A percentile compares a stretch with the other conserved stretches of the same genome.
Conservation (phyloP, 2,797 vertebrate species). For the Poecilia velifera region DNA sequence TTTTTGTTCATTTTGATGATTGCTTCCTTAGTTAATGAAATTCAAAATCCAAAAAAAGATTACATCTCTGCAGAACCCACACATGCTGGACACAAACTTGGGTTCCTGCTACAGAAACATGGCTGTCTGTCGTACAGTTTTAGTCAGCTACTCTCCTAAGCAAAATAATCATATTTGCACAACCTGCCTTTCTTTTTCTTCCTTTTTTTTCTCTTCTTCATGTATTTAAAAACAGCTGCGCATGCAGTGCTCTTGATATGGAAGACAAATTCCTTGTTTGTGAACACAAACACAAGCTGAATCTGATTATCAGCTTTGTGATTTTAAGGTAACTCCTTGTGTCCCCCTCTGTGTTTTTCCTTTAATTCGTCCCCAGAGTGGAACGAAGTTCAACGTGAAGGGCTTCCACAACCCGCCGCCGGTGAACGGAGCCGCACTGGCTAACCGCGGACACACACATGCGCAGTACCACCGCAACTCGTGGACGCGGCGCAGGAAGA, state of each 20-base stretch:
- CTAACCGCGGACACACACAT: constrained; percentile 81
- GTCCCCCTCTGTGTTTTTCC: not conserved
- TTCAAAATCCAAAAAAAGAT: not conserved
- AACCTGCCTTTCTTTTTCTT: not conserved
- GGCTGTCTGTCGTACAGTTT: not conserved
- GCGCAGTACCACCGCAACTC: constrained; percentile 91
- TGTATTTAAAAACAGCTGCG: not conserved
- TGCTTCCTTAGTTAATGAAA: not conserved
- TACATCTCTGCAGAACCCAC: not conserved
- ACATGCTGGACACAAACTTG: not conserved
- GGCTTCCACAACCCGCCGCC: constrained; percentile 86
- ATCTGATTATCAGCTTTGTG: not conserved
- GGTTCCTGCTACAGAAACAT: not conserved
- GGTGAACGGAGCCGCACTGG: constrained; percentile 81
- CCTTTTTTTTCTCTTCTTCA: not conserved
- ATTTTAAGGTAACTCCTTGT: not conserved
- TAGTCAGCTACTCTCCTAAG: not conserved
- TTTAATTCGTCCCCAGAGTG: constrained; percentile 72
- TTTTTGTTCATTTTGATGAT: not conserved
- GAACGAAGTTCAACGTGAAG: constrained; percentile 91
- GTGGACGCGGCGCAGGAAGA: constrained; percentile 90
- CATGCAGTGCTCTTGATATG: not conserved
- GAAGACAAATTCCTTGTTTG: not conserved
- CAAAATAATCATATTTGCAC: not conserved
- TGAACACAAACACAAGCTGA: not conserved